Evolutionary conservation across 1,140 invertebrate species (phyloP), one percentile per base, ranked within the genome.

Genomic region (Lysiphlebus fabarum): DNA sequence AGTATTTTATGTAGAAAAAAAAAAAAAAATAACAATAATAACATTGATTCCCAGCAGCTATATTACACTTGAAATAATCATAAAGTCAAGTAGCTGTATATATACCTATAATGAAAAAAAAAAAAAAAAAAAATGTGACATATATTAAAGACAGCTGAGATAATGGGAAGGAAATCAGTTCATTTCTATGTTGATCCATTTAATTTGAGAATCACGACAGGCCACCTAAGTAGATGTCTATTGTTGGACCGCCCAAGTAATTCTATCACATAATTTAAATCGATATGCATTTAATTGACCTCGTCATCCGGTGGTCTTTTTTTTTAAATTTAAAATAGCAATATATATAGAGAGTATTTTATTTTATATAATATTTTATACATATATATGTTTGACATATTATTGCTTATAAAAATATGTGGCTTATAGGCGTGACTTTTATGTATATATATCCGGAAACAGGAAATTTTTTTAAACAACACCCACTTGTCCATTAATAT

Each of bases 181-280:
- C 76, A 77, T 79, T 79, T 79, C 76, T 79, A 78, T 79, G 77
- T 78, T 79, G 77, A 78, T 79, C 77, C 77, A 65, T 65, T n/a
- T n/a, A n/a, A n/a, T n/a, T 65, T 65, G 55, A 62, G 63, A 67
- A 56, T 64, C 56, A 58, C 62, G 64, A 26, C 17, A 53, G 59
- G 55, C 57, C 58, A 34, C 53, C 61, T 33, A 47, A 42, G 43
- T 43, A 42, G 40, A 42, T 63, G 65, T 59, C 61, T 64, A 65
- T 66, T 41, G 17, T 11, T 41, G 40, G 50, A 38, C 12, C 11
- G 62, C 62, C 65, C 61, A 65, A 67, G 66, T 42, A 67, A 56
- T 40, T 48, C 33, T 42, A 17, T 5, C 17, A 26, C 4, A 26
- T 26, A 26, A 26, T 26, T 26, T 26, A 56, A 44, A 53, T 58